Conservation (phyloP, 2,797 vertebrate genomes). For the Graptemys geographica region DNA sequence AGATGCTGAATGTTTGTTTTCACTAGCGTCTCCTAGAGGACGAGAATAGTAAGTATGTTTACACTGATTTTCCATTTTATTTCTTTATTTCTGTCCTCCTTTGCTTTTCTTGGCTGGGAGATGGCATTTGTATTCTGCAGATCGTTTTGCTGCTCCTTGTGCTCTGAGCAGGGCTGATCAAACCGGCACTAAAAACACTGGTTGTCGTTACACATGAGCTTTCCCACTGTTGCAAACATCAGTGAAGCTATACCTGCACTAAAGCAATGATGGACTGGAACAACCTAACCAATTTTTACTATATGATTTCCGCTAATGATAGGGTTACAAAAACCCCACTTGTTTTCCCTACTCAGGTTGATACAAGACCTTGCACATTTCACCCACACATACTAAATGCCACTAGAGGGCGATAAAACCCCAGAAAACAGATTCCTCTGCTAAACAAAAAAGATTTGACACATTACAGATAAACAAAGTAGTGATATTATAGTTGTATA, state of each 20-base stretch:
- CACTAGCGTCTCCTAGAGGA: neutral
- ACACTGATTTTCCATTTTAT: neutral
- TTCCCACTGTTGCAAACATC: rapidly evolving
- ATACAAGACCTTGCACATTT: neutral
- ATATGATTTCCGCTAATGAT: neutral
- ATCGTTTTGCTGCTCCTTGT: neutral
- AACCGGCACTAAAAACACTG: neutral
- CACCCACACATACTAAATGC: neutral
- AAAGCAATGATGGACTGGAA: neutral
- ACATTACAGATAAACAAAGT: too few species aligned
- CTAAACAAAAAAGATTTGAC: neutral
- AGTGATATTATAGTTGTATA: too few species aligned
- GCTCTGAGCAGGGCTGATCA: neutral
- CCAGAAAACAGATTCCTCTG: neutral
- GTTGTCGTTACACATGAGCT: rapidly evolving
- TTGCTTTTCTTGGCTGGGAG: neutral
- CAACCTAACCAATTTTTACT: neutral
- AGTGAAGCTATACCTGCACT: rapidly evolving
- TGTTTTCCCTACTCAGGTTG: neutral
- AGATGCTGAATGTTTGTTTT: neutral
- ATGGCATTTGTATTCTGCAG: neutral
- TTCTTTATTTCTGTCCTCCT: neutral
- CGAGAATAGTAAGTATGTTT: neutral
- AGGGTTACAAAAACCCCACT: rapidly evolving
- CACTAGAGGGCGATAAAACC: constrained; percentile 59